Conservation (phyloP, 2,797 vertebrate species). For the Lagodon rhomboides region DNA sequence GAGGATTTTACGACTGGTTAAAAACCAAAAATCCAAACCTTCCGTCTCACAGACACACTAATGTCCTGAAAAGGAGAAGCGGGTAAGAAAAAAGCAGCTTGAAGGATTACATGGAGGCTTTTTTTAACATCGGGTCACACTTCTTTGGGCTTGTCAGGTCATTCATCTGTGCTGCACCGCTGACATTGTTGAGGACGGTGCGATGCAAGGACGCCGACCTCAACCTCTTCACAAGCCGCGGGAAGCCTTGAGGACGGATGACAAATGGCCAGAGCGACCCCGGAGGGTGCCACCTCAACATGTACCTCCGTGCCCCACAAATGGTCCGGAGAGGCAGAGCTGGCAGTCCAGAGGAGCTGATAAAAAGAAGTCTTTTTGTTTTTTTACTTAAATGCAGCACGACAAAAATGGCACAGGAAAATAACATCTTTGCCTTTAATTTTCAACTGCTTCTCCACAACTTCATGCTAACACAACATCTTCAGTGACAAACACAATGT, state of each 20-base stretch:
- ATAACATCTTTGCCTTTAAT: neutral
- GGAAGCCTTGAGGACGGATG: constrained; percentile 49
- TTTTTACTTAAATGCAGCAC: neutral
- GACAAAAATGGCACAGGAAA: neutral
- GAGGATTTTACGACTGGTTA: no score
- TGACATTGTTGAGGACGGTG: constrained; percentile 54
- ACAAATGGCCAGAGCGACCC: constrained; percentile 59
- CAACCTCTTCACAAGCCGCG: constrained; percentile 49
- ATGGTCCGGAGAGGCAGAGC: neutral
- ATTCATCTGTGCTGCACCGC: constrained; percentile 58
- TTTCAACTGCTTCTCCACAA: neutral
- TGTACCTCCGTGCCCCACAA: neutral
- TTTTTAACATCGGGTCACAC: constrained; percentile 35
- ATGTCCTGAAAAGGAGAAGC: constrained; percentile 1
- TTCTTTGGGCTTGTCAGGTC: constrained; percentile 49
- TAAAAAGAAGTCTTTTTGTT: neutral
- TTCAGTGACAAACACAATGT: neutral
- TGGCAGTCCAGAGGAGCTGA: neutral
- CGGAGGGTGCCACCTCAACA: constrained; percentile 28
- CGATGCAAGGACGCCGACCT: constrained; percentile 63
- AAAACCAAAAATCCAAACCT: no score
- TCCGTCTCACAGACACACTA: neutral
- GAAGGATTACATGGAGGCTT: constrained; percentile 28
- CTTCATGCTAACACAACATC: no score
- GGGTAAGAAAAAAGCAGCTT: neutral